Conservation (phyloP, 2,113 vertebrate species). For the Perca fluviatilis region DNA sequence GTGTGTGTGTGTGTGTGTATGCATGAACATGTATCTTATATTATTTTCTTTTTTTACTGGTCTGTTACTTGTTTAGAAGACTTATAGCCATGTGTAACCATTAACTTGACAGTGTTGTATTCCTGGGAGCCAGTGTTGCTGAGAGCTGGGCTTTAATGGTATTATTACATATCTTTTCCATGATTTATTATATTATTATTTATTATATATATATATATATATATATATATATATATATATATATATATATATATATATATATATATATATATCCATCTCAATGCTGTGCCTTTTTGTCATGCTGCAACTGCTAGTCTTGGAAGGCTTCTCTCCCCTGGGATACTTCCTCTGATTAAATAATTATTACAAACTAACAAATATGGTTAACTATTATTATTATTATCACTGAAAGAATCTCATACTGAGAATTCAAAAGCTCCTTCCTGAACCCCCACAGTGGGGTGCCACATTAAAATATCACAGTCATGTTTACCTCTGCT, state of each 20-base stretch:
- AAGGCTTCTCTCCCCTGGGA: not conserved
- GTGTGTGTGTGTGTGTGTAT: not conserved
- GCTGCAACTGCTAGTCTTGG: not conserved
- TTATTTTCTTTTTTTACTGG: not conserved
- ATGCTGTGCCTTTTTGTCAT: not conserved
- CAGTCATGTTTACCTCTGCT: slow-evolving; percentile 37
- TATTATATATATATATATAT: not conserved
- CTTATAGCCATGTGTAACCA: not conserved
- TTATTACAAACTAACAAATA: not conserved
- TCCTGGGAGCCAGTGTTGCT: not conserved
- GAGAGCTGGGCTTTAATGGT: not conserved
- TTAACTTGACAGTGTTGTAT: slow-evolving; percentile 1
- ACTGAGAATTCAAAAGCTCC: slow-evolving; percentile 7
- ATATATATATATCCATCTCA: too few relatives aligned
- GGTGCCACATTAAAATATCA: slow-evolving; percentile 22
- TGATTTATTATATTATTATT: slow-evolving; percentile 1
- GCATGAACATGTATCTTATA: too few relatives aligned
- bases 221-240: too few relatives aligned
- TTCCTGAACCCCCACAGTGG: slow-evolving; percentile 10
- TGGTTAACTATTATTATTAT: not conserved
- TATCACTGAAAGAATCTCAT: slow-evolving; percentile 7
- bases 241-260: not conserved
- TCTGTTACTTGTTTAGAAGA: not conserved
- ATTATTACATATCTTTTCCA: not conserved
- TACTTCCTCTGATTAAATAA: not conserved